Evolutionary conservation across 2,113 vertebrate species (phyloP), one percentile per base, ranked within the genome.

Genomic region (Cyanistes caeruleus): DNA sequence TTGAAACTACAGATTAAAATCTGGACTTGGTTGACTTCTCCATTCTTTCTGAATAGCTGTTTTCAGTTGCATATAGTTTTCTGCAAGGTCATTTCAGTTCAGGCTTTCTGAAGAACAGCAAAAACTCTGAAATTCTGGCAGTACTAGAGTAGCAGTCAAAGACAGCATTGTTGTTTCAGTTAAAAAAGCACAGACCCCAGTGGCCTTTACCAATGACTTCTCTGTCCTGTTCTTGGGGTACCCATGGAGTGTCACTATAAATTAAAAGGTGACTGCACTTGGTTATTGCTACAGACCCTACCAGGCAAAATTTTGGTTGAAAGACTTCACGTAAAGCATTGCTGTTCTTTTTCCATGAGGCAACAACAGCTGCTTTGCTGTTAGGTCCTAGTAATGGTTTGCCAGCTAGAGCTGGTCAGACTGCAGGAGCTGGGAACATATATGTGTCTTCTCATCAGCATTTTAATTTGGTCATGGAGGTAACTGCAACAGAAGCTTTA

Each of bases 61-160:
- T 96, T 89, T 93, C 81, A 70, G 41, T 73, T 68, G 53, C 62
- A 23, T 93, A 41, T 64, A 58, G 74, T 89, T 95, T 93, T 95
- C 74, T 90, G 55, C 43, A 76, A 79, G 87, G 84, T 93, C 63
- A 91, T 87, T 93, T 93, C 2, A 7, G 87, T 85, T 93, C 89
- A 91, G 72, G 39, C 51, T 95, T 80, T 91, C 78, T 91, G 48
- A 82, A 94, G 84, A 87, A 33, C 55, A 87, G 39, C 41, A 56
- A 92, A 86, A 87, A 10, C 41, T 59, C 85, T 82, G 17, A 6
- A 93, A 84, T 27, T 69, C 65, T 87, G 74, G 78, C 74, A 90
- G 43, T 59, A 60, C 51, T 89, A 83, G 33, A 31, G 10, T 51
- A 67, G 82, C 67, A 82, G 35, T 89, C 81, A 96, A 96, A 96